phyloP scores from a whole-genome alignment of 2,797 vertebrate species.

The Tadarida brasiliensis region DNA sequence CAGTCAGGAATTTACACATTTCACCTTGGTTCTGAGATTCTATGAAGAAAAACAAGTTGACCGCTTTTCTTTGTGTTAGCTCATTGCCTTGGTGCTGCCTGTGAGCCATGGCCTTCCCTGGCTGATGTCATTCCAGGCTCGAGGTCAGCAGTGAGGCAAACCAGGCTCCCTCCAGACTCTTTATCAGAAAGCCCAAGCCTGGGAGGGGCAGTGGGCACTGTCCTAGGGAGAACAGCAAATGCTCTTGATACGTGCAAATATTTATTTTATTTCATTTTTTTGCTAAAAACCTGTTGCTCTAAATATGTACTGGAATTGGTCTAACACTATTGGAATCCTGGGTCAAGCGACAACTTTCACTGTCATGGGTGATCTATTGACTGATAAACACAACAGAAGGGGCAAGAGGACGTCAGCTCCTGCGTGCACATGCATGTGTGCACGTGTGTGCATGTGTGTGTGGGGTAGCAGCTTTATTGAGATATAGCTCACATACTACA shows the following conservation, averaged over 20 bases:
- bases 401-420: fast-evolving
- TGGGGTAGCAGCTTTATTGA: not conserved
- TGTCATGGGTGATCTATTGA: not conserved
- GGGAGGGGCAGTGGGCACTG: not conserved
- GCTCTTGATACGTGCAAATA: not conserved
- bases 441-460: not conserved
- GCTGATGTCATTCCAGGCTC: conserved; percentile 59
- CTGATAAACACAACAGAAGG: not conserved
- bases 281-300: not conserved
- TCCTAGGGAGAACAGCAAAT: not conserved
- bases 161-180: not conserved
- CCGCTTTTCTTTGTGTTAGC: conserved; percentile 1
- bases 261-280: not conserved
- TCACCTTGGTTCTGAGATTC: not conserved
- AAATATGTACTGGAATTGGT: conserved; percentile 32
- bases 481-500: not conserved
- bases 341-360: not conserved
- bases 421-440: not conserved
- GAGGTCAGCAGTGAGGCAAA: conserved; percentile 68
- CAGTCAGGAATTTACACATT: not conserved
- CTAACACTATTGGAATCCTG: not conserved
- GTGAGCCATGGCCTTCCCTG: not conserved
- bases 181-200: conserved; percentile 19
- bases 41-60: not conserved
- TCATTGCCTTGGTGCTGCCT: not conserved